phyloP scores from a whole-genome alignment of 2,888 invertebrate genomes.

The Platypus cylindrus region DNA sequence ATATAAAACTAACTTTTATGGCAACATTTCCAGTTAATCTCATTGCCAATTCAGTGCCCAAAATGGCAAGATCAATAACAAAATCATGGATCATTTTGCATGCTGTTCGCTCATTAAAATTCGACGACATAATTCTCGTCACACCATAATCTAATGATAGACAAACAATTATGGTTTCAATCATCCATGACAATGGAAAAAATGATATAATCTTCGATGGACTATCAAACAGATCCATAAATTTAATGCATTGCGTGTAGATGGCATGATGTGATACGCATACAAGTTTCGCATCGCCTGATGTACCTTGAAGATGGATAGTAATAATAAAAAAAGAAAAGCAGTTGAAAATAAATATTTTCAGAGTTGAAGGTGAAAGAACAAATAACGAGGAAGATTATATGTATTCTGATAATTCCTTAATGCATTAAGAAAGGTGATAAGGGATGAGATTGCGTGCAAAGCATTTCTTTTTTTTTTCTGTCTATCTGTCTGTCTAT shows the following conservation, averaged over 20 bases:
- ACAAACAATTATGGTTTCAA: slow-evolving; percentile 24
- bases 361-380: too few species aligned
- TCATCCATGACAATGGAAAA: slow-evolving; percentile 26
- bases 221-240: slow-evolving; percentile 18
- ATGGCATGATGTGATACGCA: slow-evolving; percentile 27
- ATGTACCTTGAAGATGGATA: slow-evolving; percentile 13
- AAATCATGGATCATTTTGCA: slow-evolving; percentile 29
- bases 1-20: slow-evolving; percentile 22
- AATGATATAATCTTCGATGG: slow-evolving; percentile 25
- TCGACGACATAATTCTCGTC: slow-evolving; percentile 18
- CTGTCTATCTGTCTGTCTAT: too few species aligned
- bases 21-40: slow-evolving; percentile 23
- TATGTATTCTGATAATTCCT: too few species aligned
- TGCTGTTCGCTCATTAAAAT: slow-evolving; percentile 23
- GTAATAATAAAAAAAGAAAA: neutral
- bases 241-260: slow-evolving; percentile 19
- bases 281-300: slow-evolving; percentile 23
- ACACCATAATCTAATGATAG: slow-evolving; percentile 22
- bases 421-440: too few species aligned
- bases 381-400: too few species aligned
- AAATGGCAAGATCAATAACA: slow-evolving; percentile 22
- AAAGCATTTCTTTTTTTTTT: too few species aligned
- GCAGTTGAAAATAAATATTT: too few species aligned
- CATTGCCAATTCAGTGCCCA: slow-evolving; percentile 24
- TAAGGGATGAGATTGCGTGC: too few species aligned